These are phyloP conservation scores for Phalacrocorax carbo DNA, from an alignment of 2,113 vertebrate genomes.

Conservation along the genomic window DNA sequence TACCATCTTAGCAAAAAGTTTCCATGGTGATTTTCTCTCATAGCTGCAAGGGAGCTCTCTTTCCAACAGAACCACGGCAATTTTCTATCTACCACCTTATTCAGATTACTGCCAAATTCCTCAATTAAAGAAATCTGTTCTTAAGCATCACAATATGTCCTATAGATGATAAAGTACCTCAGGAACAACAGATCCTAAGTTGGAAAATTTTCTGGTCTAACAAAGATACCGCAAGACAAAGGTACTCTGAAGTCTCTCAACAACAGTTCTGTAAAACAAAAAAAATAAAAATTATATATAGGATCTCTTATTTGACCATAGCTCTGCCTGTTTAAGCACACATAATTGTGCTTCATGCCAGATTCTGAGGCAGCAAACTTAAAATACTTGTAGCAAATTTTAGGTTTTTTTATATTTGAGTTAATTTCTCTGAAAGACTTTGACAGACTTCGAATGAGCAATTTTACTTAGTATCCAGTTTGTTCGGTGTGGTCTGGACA, in stretches of 20 bases:
- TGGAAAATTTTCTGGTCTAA: background rate
- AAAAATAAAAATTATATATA: background rate
- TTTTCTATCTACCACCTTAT: background rate
- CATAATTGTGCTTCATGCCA: background rate
- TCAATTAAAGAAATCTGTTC: background rate
- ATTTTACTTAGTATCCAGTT: background rate
- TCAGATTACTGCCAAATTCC: background rate
- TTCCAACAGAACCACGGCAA: background rate
- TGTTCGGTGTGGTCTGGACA: background rate
- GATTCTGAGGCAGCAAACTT: background rate
- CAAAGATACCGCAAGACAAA: background rate
- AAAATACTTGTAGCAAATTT: background rate
- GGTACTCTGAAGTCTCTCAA: background rate
- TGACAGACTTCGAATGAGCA: background rate
- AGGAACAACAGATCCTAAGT: background rate
- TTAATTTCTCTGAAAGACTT: background rate
- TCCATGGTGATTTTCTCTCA: slow-evolving; percentile 24
- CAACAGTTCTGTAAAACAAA: background rate
- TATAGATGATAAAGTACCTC: background rate
- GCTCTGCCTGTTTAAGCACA: background rate
- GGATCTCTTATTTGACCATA: background rate
- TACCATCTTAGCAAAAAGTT: background rate
- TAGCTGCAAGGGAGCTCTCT: background rate
- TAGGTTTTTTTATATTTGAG: background rate
- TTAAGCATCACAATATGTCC: background rate